Evolutionary conservation across 2,113 vertebrate species (phyloP).

Genomic region (Capreolus pygargus): DNA sequence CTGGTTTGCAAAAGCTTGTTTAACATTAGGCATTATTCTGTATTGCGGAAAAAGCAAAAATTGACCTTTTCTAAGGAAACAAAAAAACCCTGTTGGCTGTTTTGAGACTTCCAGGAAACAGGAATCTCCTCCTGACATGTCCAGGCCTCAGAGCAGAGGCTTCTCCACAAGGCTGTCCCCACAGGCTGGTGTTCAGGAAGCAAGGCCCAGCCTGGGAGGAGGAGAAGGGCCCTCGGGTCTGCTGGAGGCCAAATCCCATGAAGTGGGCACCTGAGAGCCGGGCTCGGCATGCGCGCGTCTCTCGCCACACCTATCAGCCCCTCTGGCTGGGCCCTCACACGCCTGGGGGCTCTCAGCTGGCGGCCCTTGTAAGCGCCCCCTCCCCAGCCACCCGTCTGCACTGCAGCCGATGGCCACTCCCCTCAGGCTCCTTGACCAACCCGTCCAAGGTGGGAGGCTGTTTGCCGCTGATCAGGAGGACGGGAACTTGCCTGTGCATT

Average conservation of each 20-base stretch:
- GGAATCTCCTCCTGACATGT: background rate
- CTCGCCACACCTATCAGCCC: rapidly evolving
- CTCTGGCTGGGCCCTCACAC: no score
- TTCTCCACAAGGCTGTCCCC: background rate
- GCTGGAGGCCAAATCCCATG: background rate
- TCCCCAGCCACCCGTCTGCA: rapidly evolving
- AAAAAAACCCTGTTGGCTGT: no score
- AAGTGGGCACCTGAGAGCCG: background rate
- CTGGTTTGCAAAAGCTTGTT: background rate
- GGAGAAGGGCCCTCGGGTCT: background rate
- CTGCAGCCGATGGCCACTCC: rapidly evolving
- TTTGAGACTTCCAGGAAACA: background rate
- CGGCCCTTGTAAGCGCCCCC: background rate
- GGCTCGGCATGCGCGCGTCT: rapidly evolving
- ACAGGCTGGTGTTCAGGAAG: background rate
- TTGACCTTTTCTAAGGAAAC: background rate
- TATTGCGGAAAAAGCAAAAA: background rate
- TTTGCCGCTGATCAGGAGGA: background rate
- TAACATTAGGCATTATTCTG: background rate
- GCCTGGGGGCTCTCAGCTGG: no score
- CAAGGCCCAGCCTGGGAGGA: background rate
- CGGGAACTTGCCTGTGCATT: background rate
- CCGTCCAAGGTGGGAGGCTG: background rate
- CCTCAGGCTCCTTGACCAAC: background rate
- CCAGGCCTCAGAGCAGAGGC: background rate